Evolutionary conservation across 2,888 invertebrate genomes (phyloP).

Genomic region (Eilema depressum): DNA sequence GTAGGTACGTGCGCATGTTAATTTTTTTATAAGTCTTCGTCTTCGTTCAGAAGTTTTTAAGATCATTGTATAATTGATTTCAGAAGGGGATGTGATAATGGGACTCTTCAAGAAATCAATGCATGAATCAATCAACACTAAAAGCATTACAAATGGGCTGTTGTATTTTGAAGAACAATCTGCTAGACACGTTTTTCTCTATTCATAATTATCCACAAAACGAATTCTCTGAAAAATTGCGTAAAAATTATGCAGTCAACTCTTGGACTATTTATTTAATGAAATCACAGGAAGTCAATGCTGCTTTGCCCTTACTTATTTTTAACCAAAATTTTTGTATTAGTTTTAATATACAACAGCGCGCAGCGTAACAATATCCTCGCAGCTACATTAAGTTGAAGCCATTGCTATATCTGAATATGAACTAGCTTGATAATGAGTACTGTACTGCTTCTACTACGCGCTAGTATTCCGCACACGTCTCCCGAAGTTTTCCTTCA

Average conservation of each 20-base stretch:
- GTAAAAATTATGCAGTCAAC: neutral
- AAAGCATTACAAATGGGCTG: neutral
- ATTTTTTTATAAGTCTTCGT: neutral
- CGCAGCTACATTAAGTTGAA: neutral
- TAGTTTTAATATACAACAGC: neutral
- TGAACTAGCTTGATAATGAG: conserved; percentile 32
- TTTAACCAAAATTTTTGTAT: neutral
- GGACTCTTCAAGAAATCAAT: too few relatives aligned
- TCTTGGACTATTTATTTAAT: neutral
- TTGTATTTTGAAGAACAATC: neutral
- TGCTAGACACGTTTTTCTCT: neutral
- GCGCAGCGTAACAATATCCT: neutral
- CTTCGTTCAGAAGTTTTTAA: neutral
- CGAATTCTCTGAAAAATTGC: neutral
- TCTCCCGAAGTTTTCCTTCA: conserved; percentile 47
- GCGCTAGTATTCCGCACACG: conserved; percentile 40
- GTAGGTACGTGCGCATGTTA: too few relatives aligned
- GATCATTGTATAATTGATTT: neutral
- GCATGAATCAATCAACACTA: too few relatives aligned
- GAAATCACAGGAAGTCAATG: neutral
- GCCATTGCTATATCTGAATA: conserved; percentile 16
- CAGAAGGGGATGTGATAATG: too few relatives aligned
- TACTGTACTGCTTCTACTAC: conserved; percentile 31
- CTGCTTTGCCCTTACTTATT: neutral
- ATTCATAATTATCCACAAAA: neutral